These are phyloP conservation scores for Odontocerum albicorne DNA, from an alignment of 2,888 invertebrate genomes.

Conservation along the genomic window DNA sequence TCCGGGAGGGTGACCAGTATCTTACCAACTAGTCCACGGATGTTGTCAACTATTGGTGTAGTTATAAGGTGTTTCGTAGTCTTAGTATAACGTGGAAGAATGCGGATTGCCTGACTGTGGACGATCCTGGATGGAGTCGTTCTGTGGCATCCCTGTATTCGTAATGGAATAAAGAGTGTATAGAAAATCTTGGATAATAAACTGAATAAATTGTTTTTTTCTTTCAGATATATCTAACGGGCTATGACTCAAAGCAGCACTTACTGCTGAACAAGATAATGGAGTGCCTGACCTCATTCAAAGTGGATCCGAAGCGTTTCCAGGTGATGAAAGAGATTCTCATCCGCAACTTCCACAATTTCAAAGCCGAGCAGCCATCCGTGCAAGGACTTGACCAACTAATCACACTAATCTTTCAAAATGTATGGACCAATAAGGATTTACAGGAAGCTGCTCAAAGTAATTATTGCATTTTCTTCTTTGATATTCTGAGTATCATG, in stretches of 20 bases:
- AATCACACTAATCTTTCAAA: slow-evolving; percentile 76
- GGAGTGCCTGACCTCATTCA: slow-evolving; percentile 79
- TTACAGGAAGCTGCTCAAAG: slow-evolving; percentile 78
- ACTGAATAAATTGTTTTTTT: no score
- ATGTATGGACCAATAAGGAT: slow-evolving; percentile 89
- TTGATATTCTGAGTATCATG: slow-evolving; percentile 61
- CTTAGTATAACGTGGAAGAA: no score
- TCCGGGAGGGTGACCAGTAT: no score
- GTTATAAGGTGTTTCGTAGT: no score
- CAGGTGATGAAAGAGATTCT: slow-evolving; percentile 87
- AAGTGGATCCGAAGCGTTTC: slow-evolving; percentile 79
- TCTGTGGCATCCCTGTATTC: no score
- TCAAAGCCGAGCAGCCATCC: slow-evolving; percentile 90
- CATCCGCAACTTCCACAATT: slow-evolving; percentile 81
- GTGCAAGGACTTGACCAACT: slow-evolving; percentile 87
- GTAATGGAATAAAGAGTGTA: no score
- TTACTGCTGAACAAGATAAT: slow-evolving; percentile 83
- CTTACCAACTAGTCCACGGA: no score
- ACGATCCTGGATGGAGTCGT: no score
- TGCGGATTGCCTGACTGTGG: no score
- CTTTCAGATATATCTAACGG: slow-evolving; percentile 75
- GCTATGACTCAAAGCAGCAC: slow-evolving; percentile 89
- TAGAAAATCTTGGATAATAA: no score
- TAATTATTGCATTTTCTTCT: slow-evolving; percentile 43
- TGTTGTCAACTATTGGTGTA: no score